Evolutionary conservation across 2,113 vertebrate genomes (phyloP).

Genomic region (Corythaixoides concolor): DNA sequence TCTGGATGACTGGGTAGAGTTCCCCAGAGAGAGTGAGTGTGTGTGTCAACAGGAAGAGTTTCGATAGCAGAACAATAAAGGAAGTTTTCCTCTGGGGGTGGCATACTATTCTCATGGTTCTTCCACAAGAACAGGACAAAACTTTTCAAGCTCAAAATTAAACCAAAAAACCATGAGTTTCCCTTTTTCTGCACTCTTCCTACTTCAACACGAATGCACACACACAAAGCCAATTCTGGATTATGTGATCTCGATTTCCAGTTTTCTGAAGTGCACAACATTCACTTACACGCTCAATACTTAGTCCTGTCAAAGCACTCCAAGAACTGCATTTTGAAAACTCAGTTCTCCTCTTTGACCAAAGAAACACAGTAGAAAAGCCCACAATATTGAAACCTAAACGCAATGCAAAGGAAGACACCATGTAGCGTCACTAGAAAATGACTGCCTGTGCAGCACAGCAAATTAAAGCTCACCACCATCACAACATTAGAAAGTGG

Average conservation of each 20-base stretch:
- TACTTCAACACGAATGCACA: not conserved
- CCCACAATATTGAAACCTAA: not conserved
- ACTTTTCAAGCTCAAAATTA: not conserved
- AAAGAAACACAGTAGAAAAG: not conserved
- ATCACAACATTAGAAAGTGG: not conserved
- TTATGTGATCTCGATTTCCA: not conserved
- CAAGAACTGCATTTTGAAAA: not conserved
- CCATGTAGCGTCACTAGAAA: not conserved
- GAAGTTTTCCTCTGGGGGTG: not conserved
- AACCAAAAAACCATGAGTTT: not conserved
- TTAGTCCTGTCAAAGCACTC: not conserved
- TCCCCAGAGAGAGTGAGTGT: not conserved
- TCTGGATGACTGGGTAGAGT: not conserved
- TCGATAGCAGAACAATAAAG: not conserved
- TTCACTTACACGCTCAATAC: not conserved
- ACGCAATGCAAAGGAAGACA: not conserved
- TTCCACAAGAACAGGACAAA: not conserved
- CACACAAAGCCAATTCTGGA: not conserved
- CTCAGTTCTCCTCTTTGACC: not conserved
- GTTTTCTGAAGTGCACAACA: not conserved
- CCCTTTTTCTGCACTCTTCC: not conserved
- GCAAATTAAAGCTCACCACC: not conserved
- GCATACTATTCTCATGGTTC: not conserved
- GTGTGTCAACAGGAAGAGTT: not conserved
- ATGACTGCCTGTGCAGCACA: not conserved